Conservation (phyloP, 2,797 vertebrate species). For the Scyliorhinus canicula region DNA sequence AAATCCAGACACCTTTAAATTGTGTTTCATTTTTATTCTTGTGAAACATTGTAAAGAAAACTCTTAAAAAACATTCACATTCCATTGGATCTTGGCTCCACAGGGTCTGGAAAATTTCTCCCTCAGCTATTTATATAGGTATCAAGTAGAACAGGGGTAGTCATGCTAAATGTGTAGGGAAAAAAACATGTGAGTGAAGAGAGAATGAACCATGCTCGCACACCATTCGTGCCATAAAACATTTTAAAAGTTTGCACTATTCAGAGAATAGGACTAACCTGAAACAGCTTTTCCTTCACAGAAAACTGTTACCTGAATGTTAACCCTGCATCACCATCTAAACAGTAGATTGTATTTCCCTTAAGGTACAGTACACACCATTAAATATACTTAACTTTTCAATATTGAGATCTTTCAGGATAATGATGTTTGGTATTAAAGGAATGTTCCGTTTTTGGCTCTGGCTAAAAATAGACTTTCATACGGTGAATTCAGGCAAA, state of each 20-base stretch:
- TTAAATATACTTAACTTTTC: neutral
- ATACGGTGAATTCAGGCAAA: neutral
- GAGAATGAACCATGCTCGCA: neutral
- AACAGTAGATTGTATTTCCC: neutral
- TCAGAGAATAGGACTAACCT: neutral
- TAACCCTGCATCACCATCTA: neutral
- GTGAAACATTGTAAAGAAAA: constrained; percentile 1
- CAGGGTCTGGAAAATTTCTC: constrained; percentile 14
- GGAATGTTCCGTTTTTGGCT: neutral
- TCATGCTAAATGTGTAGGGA: neutral
- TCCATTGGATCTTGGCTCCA: constrained; percentile 6
- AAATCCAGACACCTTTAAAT: neutral
- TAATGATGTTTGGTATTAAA: neutral
- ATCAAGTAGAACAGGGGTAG: neutral
- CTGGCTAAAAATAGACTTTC: neutral
- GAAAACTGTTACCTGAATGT: neutral
- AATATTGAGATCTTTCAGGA: neutral
- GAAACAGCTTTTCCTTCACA: constrained; percentile 3
- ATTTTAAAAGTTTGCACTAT: neutral
- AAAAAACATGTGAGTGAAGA: neutral
- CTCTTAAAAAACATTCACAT: neutral
- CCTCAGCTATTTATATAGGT: neutral
- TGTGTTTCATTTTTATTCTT: neutral
- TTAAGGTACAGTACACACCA: neutral
- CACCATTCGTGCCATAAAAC: neutral